These are phyloP conservation scores for Cylas formicarius DNA, from an alignment of 1,140 invertebrate genomes.

Conservation along the genomic window DNA sequence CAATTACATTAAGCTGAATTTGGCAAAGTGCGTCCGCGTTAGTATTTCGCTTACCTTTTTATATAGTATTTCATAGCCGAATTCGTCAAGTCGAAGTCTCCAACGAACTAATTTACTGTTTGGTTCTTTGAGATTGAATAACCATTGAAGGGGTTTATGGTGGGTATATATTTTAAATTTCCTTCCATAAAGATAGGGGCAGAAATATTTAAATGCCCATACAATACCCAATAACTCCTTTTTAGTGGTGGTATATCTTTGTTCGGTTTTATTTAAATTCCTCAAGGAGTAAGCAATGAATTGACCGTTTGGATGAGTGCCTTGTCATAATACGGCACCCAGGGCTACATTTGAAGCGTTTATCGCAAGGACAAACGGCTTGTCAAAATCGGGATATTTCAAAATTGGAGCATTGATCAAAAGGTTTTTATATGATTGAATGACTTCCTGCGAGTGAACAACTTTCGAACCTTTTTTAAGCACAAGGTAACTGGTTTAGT, in stretches of 20 bases:
- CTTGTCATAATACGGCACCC: slow-evolving; percentile 29
- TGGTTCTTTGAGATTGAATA: no score
- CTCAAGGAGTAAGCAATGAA: slow-evolving; percentile 31
- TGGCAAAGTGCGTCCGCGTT: slow-evolving; percentile 11
- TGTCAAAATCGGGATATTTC: slow-evolving; percentile 26
- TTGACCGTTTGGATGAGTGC: slow-evolving; percentile 20
- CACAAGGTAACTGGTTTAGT: slow-evolving; percentile 23
- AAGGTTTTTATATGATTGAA: slow-evolving; percentile 15
- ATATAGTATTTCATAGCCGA: slow-evolving; percentile 44
- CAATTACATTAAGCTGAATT: slow-evolving; percentile 1
- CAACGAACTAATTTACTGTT: no score
- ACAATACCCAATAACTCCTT: slow-evolving; percentile 42
- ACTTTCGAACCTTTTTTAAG: slow-evolving; percentile 7
- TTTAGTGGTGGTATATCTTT: slow-evolving; percentile 32
- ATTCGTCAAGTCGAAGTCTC: no score
- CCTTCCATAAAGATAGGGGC: slow-evolving; percentile 36
- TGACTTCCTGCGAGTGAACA: not conserved
- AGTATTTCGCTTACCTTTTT: slow-evolving; percentile 37
- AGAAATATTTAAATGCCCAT: slow-evolving; percentile 38
- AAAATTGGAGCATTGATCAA: slow-evolving; percentile 19
- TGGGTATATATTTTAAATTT: slow-evolving; percentile 42
- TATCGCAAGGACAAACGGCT: slow-evolving; percentile 26
- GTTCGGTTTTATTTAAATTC: slow-evolving; percentile 30
- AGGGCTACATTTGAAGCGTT: slow-evolving; percentile 26
- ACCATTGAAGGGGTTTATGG: slow-evolving; percentile 39